Evolutionary conservation across 2,113 vertebrate genomes (phyloP).

Genomic region (Megaceryle torquata): DNA sequence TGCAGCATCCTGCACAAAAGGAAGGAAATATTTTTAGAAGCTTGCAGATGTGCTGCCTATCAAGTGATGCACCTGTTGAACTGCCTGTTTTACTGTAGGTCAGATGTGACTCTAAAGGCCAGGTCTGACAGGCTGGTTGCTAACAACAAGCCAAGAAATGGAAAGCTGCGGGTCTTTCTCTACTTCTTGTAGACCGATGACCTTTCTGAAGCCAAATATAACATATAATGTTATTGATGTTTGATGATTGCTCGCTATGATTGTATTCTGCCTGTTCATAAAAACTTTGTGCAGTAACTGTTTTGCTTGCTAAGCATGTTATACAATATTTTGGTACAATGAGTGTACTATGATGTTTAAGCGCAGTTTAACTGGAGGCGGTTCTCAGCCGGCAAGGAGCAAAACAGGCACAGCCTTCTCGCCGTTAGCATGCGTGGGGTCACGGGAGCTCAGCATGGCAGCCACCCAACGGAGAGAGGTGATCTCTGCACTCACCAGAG

Average conservation of each 20-base stretch:
- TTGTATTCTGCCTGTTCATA: background rate
- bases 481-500: too few relatives aligned
- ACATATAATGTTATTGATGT: background rate
- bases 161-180: slow-evolving; percentile 11
- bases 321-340: background rate
- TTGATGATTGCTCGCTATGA: background rate
- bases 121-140: slow-evolving; percentile 45
- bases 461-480: too few relatives aligned
- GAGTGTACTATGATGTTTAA: background rate
- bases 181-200: slow-evolving; percentile 33
- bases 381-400: too few relatives aligned
- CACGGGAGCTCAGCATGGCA: too few relatives aligned
- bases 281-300: background rate
- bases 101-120: slow-evolving; percentile 70
- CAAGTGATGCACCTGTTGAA: background rate
- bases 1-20: background rate
- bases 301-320: background rate
- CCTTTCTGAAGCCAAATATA: slow-evolving; percentile 63
- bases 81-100: slow-evolving; percentile 16
- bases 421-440: too few relatives aligned
- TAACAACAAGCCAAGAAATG: slow-evolving; percentile 30
- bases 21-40: slow-evolving; percentile 13
- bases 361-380: too few relatives aligned
- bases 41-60: background rate
- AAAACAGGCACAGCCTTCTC: too few relatives aligned